These are phyloP conservation scores for Agonopterix heracliana DNA, from an alignment of 2,888 invertebrate genomes.

Conservation along the genomic window DNA sequence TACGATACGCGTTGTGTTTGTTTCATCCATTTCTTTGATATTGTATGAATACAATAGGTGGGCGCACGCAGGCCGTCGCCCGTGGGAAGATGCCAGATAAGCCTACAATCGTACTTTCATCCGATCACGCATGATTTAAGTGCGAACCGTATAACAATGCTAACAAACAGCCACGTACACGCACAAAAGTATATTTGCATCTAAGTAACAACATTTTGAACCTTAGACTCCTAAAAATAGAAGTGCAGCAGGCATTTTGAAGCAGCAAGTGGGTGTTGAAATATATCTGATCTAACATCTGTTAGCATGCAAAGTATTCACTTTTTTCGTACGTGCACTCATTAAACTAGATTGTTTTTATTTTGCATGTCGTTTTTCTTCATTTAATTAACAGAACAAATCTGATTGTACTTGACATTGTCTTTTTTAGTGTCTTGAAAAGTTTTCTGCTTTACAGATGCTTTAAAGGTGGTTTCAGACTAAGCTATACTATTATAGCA, in stretches of 20 bases:
- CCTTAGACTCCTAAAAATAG: background rate
- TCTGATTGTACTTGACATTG: constrained; percentile 2
- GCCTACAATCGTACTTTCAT: constrained; percentile 61
- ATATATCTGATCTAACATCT: constrained; percentile 13
- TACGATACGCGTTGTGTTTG: constrained; percentile 27
- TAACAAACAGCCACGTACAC: constrained; percentile 23
- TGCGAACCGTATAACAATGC: constrained; percentile 57
- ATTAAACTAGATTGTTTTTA: constrained; percentile 15
- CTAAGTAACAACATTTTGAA: constrained; percentile 1
- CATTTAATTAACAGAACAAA: constrained; percentile 10
- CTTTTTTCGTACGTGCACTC: constrained; percentile 12
- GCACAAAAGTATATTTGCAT: constrained; percentile 14
- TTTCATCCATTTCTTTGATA: constrained; percentile 34
- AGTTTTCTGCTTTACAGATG: no score
- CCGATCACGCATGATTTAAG: constrained; percentile 67
- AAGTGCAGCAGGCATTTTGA: background rate
- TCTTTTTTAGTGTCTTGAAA: background rate
- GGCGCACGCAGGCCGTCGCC: constrained; percentile 39
- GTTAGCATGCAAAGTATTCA: constrained; percentile 13
- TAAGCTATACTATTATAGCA: no score
- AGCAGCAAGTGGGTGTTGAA: background rate
- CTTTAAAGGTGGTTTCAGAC: no score
- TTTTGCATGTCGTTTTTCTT: constrained; percentile 11
- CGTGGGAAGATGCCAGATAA: constrained; percentile 64
- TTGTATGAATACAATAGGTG: constrained; percentile 34